Percentiles rank a stretch among this genome's conserved stretches.
Conservation (phyloP, 2,797 vertebrate species). For the Ptychobarbus kaznakovi region DNA sequence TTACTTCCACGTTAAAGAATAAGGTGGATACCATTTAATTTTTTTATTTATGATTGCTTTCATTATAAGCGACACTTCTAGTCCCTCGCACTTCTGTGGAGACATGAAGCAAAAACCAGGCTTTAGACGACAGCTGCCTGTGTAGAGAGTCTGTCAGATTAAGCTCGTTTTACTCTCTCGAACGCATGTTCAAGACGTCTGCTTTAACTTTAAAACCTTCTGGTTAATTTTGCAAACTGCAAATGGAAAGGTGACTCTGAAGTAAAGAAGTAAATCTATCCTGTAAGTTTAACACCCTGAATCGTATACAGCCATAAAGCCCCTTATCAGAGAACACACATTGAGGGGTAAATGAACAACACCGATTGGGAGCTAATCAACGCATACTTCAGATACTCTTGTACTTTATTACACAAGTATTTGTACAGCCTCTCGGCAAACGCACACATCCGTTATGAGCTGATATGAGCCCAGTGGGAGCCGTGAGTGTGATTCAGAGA, state of each 20-base stretch:
- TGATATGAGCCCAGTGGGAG: conserved; percentile 40
- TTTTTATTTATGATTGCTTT: too few species aligned
- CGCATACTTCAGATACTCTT: conserved; percentile 31
- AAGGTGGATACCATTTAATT: not conserved
- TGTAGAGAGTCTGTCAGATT: conserved; percentile 1
- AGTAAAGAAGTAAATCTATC: not conserved
- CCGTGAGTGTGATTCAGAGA: conserved; percentile 29
- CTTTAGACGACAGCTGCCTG: not conserved
- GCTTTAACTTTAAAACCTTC: not conserved
- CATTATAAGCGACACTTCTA: not conserved
- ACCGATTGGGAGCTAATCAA: conserved; percentile 38
- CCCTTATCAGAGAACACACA: conserved; percentile 25
- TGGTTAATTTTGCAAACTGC: conserved; percentile 13
- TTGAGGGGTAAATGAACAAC: conserved; percentile 34
- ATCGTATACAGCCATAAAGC: not conserved
- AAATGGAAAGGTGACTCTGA: conserved; percentile 14
- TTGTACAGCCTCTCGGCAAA: conserved; percentile 11
- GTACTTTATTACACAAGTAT: conserved; percentile 9
- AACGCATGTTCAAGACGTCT: not conserved
- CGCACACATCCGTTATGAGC: conserved; percentile 3
- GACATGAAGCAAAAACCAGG: not conserved
- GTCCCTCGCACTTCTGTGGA: not conserved
- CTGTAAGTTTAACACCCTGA: conserved; percentile 7
- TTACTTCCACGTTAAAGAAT: too few species aligned
- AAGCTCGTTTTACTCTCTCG: conserved; percentile 8